phyloP scores from a whole-genome alignment of 2,113 vertebrate species.

The Sebastes fasciatus region DNA sequence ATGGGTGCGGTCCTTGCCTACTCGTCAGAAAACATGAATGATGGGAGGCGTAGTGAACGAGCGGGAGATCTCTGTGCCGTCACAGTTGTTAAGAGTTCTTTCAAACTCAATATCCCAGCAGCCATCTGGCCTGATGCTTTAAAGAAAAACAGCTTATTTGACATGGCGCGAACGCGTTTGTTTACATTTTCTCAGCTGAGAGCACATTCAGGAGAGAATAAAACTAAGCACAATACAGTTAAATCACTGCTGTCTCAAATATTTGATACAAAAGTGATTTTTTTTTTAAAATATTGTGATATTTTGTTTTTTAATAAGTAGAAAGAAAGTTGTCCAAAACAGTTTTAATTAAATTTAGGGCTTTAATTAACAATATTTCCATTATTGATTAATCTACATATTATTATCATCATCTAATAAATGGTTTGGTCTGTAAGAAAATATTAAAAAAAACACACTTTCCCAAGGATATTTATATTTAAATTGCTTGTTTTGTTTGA shows the following conservation, averaged over 20 bases:
- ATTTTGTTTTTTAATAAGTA: not conserved
- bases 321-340: not conserved
- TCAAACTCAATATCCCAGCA: conserved; percentile 71
- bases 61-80: not conserved
- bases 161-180: conserved; percentile 83
- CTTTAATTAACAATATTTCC: not conserved
- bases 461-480: not conserved
- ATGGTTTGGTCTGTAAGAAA: not conserved
- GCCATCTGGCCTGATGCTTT: conserved; percentile 11
- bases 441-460: not conserved
- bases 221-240: not conserved
- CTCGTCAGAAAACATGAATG: conserved; percentile 57
- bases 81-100: not conserved
- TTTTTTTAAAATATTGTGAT: not conserved
- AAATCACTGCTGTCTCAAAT: not conserved
- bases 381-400: not conserved
- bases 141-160: conserved; percentile 60
- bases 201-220: not conserved
- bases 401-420: not conserved
- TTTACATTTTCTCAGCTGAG: conserved; percentile 74
- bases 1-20: conserved; percentile 47
- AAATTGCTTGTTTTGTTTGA: not conserved
- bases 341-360: not conserved
- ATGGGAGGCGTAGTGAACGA: conserved; percentile 73
- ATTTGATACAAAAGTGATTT: not conserved